Base-by-base conservation (phyloP, 1,140 invertebrate genomes). In the Triops cancriformis region DNA sequence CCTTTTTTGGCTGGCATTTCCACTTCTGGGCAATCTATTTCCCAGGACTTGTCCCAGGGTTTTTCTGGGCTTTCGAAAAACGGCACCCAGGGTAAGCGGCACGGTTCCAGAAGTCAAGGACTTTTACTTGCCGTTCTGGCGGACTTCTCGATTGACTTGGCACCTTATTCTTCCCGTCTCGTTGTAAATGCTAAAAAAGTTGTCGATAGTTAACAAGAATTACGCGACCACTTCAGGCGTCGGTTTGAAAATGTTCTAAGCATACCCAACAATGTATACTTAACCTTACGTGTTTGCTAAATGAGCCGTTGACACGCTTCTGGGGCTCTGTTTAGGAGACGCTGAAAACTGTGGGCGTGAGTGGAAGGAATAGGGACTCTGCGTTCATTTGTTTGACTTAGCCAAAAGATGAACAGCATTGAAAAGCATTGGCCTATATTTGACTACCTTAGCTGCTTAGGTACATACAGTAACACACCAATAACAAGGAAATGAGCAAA, bases 401-500 rank as follows among this genome's bases (percentile, higher is more conserved):
- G 18, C 10, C 11, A 64, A n/a, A 64, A 64, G 23, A 64, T 11
- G 51, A 14, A 23, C 1, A 18, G 18, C 18, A 9, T 64, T 64
- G 51, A 64, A 64, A 64, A 64, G 51, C 51, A 64, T 64, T 64
- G 51, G 51, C 51, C 51, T 64, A 64, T 64, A 64, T 64, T 64
- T 64, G 51, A 64, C 51, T 64, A 64, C 51, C 51, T n/a, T 64
- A 64, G 51, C 51, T 64, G 51, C 51, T 64, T 64, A 64, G 51
- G 51, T 64, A 64, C 51, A 64, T 64, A 64, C 51, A 64, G 51
- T 64, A 64, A 64, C 51, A 64, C 51, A 64, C 51, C 51, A 64
- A 64, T 64, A 64, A 64, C 51, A 64, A 64, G 51, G 51, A 64
- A 64, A 64, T 64, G 51, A 64, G 51, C 51, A 64, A 64, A 64